phyloP scores from a whole-genome alignment of 2,797 vertebrate genomes.

The Champsocephalus esox region DNA sequence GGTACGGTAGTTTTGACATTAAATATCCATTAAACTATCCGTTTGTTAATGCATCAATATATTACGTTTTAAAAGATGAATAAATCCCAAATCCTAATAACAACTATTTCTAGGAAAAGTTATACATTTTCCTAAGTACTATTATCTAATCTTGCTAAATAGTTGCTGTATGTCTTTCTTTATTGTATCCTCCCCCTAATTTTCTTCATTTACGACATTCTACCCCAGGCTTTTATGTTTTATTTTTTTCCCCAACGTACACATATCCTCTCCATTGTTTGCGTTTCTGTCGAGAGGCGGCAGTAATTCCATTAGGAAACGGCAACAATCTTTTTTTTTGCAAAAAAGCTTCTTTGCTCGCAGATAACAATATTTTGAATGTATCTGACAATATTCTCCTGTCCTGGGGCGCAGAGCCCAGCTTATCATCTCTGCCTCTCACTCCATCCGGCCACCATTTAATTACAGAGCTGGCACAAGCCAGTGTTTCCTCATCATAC shows the following conservation, averaged over 20 bases:
- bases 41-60: no score
- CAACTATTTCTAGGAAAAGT: background rate
- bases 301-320: conserved; percentile 28
- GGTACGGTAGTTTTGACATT: no score
- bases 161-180: background rate
- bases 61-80: background rate
- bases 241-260: background rate
- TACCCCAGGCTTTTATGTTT: background rate
- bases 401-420: conserved; percentile 62
- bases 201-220: background rate
- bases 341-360: conserved; percentile 43
- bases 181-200: background rate
- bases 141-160: no score
- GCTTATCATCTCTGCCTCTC: conserved; percentile 76
- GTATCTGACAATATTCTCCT: conserved; percentile 72
- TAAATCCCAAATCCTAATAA: background rate
- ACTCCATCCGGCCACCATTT: conserved; percentile 75
- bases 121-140: no score
- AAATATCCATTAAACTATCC: no score
- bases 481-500: conserved; percentile 64
- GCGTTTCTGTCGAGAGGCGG: background rate
- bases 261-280: background rate
- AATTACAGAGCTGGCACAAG: conserved; percentile 74
- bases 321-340: conserved; percentile 50
- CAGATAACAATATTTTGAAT: conserved; percentile 77